These are phyloP conservation scores for Tetrax tetrax DNA, from an alignment of 2,113 vertebrate species.

Conservation along the genomic window DNA sequence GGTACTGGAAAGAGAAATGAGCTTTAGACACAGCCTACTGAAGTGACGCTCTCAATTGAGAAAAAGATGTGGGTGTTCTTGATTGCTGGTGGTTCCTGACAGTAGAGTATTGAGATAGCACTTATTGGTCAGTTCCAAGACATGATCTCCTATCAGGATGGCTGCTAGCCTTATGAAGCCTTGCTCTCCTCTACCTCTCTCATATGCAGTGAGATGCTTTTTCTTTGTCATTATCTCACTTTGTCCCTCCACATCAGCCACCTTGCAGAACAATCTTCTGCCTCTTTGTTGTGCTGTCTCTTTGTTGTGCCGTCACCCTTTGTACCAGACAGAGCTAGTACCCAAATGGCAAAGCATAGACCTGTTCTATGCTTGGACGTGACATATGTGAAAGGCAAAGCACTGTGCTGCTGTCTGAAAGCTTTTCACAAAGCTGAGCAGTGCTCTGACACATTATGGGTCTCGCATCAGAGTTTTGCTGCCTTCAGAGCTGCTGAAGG, in stretches of 20 bases:
- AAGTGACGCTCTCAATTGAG: neutral
- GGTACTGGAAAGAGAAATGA: neutral
- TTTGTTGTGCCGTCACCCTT: neutral
- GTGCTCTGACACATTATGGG: neutral
- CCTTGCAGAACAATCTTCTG: neutral
- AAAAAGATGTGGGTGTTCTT: neutral
- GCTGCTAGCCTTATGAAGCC: neutral
- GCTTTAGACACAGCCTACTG: neutral
- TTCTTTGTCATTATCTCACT: neutral
- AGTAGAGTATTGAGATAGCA: neutral
- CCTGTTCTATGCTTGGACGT: neutral
- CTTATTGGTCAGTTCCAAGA: neutral
- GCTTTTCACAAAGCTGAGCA: neutral
- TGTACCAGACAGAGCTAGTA: neutral
- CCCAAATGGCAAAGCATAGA: too few species aligned
- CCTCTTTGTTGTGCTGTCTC: neutral
- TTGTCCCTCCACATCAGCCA: neutral
- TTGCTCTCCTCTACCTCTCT: neutral
- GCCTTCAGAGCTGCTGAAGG: neutral
- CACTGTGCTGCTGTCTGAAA: neutral
- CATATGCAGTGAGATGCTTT: neutral
- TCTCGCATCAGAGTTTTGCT: neutral
- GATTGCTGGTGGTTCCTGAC: neutral
- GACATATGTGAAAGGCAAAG: neutral
- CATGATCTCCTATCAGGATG: neutral